phyloP scores from a whole-genome alignment of 2,888 invertebrate genomes.

The Micoletzkya japonica region DNA sequence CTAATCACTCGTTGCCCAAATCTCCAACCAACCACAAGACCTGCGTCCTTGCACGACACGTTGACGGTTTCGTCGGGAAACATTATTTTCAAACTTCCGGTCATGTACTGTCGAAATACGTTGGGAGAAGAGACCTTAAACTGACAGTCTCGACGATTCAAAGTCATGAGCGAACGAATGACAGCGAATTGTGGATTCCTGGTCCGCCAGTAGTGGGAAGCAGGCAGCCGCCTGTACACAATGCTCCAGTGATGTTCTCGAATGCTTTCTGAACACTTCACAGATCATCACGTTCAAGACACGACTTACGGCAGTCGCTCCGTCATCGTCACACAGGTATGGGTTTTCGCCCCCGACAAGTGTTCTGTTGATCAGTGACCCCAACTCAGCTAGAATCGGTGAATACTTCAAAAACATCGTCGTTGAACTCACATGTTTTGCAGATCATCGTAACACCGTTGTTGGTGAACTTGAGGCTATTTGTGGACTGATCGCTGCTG shows the following conservation, averaged over 20 bases:
- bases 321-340: constrained; percentile 20
- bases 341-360: constrained; percentile 11
- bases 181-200: constrained; percentile 1
- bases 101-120: no score
- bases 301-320: no score
- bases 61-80: background rate
- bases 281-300: no score
- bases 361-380: background rate
- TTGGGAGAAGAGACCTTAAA: background rate
- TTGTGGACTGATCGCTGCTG: background rate
- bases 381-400: background rate
- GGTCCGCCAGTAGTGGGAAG: background rate
- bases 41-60: no score
- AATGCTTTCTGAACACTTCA: background rate
- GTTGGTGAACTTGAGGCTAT: background rate
- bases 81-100: no score
- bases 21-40: no score
- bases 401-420: background rate
- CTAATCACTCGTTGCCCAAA: no score
- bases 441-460: background rate
- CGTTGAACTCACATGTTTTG: background rate
- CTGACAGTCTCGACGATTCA: background rate
- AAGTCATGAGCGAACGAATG: background rate
- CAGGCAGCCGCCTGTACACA: background rate
- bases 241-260: background rate